Base-by-base conservation (phyloP, 2,113 vertebrate species). In the Dascyllus trimaculatus region DNA sequence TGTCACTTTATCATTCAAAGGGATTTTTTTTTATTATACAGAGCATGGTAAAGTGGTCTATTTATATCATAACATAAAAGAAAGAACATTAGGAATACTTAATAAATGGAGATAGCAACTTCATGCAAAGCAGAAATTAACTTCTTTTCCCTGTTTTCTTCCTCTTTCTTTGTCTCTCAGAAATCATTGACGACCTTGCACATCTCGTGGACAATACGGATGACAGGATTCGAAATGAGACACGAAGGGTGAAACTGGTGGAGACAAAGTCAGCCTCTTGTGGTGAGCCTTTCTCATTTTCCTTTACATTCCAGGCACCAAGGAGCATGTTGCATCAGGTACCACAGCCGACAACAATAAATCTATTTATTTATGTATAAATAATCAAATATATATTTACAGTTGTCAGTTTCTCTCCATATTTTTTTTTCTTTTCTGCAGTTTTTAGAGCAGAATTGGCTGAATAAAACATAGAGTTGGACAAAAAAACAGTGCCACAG, bases 131-230 rank as follows among this genome's bases (percentile, higher is more conserved):
- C 52, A 71, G 38, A 69, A 61, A 29, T 40, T 19, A 29, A 65
- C 24, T 52, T 21, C 10, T 59, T 17, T 52, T 2, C 29, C 1
- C 72, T 62, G 25, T 52, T 24, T 66, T 24, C 65, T 29, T 29
- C 5, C 29, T 70, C 38, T 67, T 13, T 75, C 24, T 80, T 56
- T 74, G 11, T 78, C 13, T 62, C 62, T 75, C 89, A 99, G 98
- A 99, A 93, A 98, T 99, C 87, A 98, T 99, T 0, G 97, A 99
- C 0, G 98, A 99, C 94, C 93, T 99, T 1, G 76, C 97, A 0
- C 96, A 95, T 87, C 95, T 99, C n/a, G 97, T 99, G 75, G 98
- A 99, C 85, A 98, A 94, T 75, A 98, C 98, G 0, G 97, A 99
- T 0, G 84, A 84, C 45, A 95, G 95, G 40, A 95, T 99, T 56